These are phyloP conservation scores for Australoheros facetus DNA, from an alignment of 2,797 vertebrate species.

Conservation along the genomic window DNA sequence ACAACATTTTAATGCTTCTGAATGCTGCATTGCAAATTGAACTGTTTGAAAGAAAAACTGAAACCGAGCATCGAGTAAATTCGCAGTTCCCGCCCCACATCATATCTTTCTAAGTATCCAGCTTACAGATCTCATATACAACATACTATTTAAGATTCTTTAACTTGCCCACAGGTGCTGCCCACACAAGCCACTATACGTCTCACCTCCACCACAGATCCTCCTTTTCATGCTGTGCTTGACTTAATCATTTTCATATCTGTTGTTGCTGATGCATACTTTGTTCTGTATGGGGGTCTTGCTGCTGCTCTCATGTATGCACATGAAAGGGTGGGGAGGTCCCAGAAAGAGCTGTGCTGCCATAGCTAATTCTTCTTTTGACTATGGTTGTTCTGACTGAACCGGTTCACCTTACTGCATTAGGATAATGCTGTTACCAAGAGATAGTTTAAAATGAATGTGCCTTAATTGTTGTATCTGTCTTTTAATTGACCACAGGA, in stretches of 20 bases:
- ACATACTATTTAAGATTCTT: neutral
- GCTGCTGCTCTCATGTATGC: neutral
- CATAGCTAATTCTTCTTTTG: neutral
- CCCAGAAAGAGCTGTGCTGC: neutral
- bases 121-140: neutral
- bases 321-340: neutral
- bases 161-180: neutral
- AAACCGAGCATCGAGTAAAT: neutral
- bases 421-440: neutral
- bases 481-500: slow-evolving; percentile 73
- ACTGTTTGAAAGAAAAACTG: neutral
- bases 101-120: neutral
- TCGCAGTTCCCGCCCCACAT: neutral
- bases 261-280: neutral
- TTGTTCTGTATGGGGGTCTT: neutral
- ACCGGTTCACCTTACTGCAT: neutral
- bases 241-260: neutral
- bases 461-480: neutral
- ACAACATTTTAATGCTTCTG: neutral
- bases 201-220: neutral
- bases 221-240: neutral
- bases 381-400: neutral
- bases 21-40: neutral
- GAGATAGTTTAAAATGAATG: neutral
- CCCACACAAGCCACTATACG: neutral